A percentile compares a stretch with the other conserved stretches of the same genome.
phyloP scores from a whole-genome alignment of 2,797 vertebrate genomes.

The Sebastiscus albofasciatus region DNA sequence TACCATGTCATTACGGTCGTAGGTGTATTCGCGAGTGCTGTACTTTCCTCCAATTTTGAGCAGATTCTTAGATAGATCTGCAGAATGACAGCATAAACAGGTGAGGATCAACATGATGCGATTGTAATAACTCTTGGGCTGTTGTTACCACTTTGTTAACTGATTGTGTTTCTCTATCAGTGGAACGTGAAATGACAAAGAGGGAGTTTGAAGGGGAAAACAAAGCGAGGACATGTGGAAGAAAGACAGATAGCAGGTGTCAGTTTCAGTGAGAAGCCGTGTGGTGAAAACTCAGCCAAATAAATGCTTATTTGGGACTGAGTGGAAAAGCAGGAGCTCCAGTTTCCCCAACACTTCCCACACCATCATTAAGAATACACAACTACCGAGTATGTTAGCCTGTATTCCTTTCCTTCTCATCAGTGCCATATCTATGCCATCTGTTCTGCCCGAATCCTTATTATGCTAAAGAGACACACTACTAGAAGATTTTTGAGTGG shows the following conservation, averaged over 20 bases:
- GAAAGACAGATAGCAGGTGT: background rate
- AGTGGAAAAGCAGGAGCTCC: background rate
- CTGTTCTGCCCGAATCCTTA: background rate
- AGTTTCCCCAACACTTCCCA: background rate
- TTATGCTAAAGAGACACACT: background rate
- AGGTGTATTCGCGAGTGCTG: constrained; percentile 52
- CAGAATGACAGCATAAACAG: background rate
- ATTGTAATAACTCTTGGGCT: background rate
- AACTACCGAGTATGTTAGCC: background rate
- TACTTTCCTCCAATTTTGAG: constrained; percentile 64
- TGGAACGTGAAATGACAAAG: background rate
- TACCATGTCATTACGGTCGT: constrained; percentile 58
- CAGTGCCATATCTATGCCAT: background rate
- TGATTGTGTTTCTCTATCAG: background rate
- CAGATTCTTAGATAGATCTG: constrained; percentile 75
- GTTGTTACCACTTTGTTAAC: background rate
- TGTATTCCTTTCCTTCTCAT: background rate
- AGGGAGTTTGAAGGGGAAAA: background rate
- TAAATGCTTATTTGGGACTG: background rate
- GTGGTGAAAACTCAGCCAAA: background rate
- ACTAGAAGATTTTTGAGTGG: background rate
- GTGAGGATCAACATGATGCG: background rate
- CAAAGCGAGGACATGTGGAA: background rate
- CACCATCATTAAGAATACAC: constrained; percentile 1
- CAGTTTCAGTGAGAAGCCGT: background rate